A percentile compares a stretch with the other conserved stretches of the same genome.
Conservation (phyloP, 2,797 vertebrate genomes). For the Trematomus bernacchii region DNA sequence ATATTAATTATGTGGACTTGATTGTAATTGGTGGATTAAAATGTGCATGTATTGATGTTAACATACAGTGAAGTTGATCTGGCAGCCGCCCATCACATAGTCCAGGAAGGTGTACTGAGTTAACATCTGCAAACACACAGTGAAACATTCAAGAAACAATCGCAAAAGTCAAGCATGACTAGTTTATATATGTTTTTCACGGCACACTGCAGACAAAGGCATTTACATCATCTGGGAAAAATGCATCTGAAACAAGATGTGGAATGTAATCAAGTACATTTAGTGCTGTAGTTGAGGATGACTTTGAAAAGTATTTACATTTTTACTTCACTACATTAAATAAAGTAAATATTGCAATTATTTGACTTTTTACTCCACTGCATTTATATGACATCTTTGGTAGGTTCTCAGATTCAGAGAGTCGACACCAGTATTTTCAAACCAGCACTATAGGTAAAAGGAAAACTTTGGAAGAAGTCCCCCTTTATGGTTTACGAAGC, state of each 20-base stretch:
- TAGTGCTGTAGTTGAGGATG: background rate
- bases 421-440: no score
- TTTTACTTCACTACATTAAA: no score
- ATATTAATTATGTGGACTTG: background rate
- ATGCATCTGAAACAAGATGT: background rate
- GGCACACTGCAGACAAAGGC: background rate
- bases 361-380: background rate
- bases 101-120: slow-evolving; percentile 92
- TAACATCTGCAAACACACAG: slow-evolving; percentile 79
- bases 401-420: background rate
- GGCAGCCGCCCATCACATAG: slow-evolving; percentile 96
- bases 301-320: background rate
- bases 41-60: background rate
- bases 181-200: background rate
- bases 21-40: background rate
- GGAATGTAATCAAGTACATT: background rate
- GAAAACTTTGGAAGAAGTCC: no score
- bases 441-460: no score
- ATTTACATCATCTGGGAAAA: background rate
- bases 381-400: background rate
- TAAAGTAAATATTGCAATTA: background rate
- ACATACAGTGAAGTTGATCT: slow-evolving; percentile 95
- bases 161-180: no score
- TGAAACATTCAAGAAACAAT: background rate
- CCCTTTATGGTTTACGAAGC: background rate